Conservation (phyloP, 2,113 vertebrate genomes). For the Kryptolebias marmoratus region DNA sequence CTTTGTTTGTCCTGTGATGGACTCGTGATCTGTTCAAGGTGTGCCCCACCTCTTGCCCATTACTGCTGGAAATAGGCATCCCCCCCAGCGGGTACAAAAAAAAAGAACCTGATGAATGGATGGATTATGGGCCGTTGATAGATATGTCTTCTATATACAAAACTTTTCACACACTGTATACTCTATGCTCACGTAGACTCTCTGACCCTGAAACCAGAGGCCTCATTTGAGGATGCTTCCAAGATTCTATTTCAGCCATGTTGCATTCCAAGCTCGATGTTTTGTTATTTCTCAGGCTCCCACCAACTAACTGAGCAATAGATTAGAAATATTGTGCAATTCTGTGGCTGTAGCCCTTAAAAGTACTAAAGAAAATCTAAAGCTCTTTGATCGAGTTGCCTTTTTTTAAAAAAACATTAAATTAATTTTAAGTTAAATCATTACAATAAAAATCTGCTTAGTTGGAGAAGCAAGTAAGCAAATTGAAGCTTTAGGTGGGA, state of each 20-base stretch:
- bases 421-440: too few relatives aligned
- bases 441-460: too few relatives aligned
- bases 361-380: background rate
- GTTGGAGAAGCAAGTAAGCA: too few relatives aligned
- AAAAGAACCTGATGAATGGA: too few relatives aligned
- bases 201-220: conserved; percentile 35
- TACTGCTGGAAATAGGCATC: too few relatives aligned
- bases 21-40: too few relatives aligned
- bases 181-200: conserved; percentile 17
- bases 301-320: conserved; percentile 1
- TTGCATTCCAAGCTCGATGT: conserved; percentile 31
- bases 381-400: too few relatives aligned
- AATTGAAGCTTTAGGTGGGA: too few relatives aligned
- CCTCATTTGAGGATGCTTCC: conserved; percentile 24
- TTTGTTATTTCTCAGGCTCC: conserved; percentile 43
- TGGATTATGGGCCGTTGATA: background rate
- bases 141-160: background rate
- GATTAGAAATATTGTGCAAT: conserved; percentile 9
- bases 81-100: too few relatives aligned
- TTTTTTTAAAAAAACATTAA: too few relatives aligned
- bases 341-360: background rate
- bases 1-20: too few relatives aligned
- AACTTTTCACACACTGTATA: background rate
- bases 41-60: too few relatives aligned
- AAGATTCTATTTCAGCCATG: conserved; percentile 14